phyloP scores from a whole-genome alignment of 2,797 vertebrate species.

The Aphelocoma californica region DNA sequence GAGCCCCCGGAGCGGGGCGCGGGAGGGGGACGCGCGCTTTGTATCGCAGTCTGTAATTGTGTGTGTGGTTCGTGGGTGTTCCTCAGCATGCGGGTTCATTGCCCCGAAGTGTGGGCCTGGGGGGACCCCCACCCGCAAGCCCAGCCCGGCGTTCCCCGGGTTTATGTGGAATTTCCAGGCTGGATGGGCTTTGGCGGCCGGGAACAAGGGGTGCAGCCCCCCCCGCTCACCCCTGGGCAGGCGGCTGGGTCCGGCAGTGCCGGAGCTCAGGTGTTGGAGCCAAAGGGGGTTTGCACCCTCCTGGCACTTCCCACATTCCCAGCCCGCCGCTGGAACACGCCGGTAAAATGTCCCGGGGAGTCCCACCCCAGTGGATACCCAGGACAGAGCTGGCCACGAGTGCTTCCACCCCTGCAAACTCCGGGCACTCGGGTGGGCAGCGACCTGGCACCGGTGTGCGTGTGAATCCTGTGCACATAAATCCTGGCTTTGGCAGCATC shows the following conservation, averaged over 20 bases:
- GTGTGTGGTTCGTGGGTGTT: fast-evolving
- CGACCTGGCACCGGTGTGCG: fast-evolving
- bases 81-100: fast-evolving
- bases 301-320: background rate
- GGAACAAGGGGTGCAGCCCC: background rate
- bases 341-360: fast-evolving
- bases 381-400: fast-evolving
- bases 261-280: fast-evolving
- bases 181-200: background rate
- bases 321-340: fast-evolving
- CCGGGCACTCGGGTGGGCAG: fast-evolving
- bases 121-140: background rate
- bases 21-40: background rate
- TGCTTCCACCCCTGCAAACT: fast-evolving
- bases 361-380: fast-evolving
- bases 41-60: fast-evolving
- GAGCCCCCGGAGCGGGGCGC: background rate
- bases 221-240: fast-evolving
- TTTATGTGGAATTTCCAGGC: fast-evolving
- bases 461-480: fast-evolving
- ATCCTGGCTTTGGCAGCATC: background rate
- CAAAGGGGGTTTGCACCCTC: fast-evolving
- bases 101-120: background rate
- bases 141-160: background rate
- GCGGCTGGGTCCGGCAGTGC: background rate